Evolutionary conservation across 2,888 invertebrate genomes (phyloP).

Genomic region (Lasius fuliginosus): DNA sequence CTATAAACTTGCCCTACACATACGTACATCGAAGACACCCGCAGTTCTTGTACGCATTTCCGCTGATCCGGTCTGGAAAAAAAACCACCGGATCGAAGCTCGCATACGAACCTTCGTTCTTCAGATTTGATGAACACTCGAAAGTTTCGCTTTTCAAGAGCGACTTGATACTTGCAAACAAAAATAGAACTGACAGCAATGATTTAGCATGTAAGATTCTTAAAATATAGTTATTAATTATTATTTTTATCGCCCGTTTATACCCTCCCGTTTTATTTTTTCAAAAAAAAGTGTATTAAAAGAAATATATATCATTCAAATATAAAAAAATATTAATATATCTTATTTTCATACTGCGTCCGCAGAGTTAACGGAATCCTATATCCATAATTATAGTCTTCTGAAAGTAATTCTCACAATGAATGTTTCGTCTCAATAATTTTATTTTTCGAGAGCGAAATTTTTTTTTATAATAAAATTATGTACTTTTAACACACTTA

Average conservation of each 20-base stretch:
- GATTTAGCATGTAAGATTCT: not conserved
- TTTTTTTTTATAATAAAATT: conserved; percentile 22
- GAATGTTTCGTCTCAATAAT: not conserved
- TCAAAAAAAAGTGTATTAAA: not conserved
- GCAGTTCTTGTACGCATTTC: conserved; percentile 16
- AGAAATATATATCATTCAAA: not conserved
- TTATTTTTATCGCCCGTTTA: not conserved
- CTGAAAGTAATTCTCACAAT: not conserved
- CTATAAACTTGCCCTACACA: conserved; percentile 20
- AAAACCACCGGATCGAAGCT: conserved; percentile 43
- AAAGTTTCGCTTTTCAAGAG: not conserved
- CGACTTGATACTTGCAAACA: not conserved
- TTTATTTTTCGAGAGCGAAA: not conserved
- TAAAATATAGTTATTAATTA: not conserved
- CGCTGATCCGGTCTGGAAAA: conserved; percentile 41
- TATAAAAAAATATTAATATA: not conserved
- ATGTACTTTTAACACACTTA: not conserved
- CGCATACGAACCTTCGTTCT: not conserved
- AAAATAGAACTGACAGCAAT: not conserved
- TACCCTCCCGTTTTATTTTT: not conserved
- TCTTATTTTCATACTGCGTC: not conserved
- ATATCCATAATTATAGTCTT: not conserved
- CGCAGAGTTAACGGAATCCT: not conserved
- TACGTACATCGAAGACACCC: conserved; percentile 38
- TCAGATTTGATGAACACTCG: not conserved